A percentile compares a stretch with the other conserved stretches of the same genome.
Conservation (phyloP, 1,140 invertebrate genomes). For the Dinothrombium tinctorium region DNA sequence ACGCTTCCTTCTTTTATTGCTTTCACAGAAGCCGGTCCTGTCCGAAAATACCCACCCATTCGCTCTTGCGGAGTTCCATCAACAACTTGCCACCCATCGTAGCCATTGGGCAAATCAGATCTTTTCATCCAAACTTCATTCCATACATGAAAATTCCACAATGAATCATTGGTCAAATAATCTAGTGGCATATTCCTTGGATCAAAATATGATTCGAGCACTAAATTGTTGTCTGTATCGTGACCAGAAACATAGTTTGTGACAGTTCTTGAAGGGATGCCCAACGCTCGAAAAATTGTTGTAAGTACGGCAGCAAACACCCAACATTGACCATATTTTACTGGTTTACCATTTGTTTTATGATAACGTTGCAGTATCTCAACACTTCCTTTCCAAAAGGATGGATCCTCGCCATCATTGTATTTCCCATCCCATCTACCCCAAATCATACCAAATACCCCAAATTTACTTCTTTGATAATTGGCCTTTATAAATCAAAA, state of each 20-base stretch:
- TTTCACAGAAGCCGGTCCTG: slow-evolving; percentile 43
- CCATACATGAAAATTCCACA: slow-evolving; percentile 75
- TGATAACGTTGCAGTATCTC: slow-evolving; percentile 35
- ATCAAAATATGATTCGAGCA: slow-evolving; percentile 41
- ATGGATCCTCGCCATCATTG: slow-evolving; percentile 35
- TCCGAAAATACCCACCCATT: slow-evolving; percentile 40
- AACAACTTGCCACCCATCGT: slow-evolving; percentile 69
- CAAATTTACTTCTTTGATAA: too few species aligned
- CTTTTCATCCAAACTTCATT: slow-evolving; percentile 80
- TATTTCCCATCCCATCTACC: slow-evolving; percentile 49
- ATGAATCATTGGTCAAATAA: slow-evolving; percentile 13
- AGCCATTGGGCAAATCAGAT: slow-evolving; percentile 37
- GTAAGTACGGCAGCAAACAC: slow-evolving; percentile 46
- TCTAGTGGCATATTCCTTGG: slow-evolving; percentile 27
- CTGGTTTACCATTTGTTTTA: slow-evolving; percentile 30
- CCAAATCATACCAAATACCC: too few species aligned
- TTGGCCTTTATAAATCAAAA: too few species aligned
- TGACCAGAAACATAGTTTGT: slow-evolving; percentile 48
- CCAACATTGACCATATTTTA: slow-evolving; percentile 52
- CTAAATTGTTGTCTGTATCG: slow-evolving; percentile 43
- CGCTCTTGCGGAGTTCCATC: slow-evolving; percentile 75
- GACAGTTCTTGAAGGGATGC: slow-evolving; percentile 41
- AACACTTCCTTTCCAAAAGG: slow-evolving; percentile 37
- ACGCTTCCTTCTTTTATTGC: slow-evolving; percentile 62
- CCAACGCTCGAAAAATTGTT: slow-evolving; percentile 43